Percentiles rank a stretch among this genome's conserved stretches.
Evolutionary conservation across 92 coral and sea anemone genomes (phyloP).

Genomic region (Phymanthus crucifer): DNA sequence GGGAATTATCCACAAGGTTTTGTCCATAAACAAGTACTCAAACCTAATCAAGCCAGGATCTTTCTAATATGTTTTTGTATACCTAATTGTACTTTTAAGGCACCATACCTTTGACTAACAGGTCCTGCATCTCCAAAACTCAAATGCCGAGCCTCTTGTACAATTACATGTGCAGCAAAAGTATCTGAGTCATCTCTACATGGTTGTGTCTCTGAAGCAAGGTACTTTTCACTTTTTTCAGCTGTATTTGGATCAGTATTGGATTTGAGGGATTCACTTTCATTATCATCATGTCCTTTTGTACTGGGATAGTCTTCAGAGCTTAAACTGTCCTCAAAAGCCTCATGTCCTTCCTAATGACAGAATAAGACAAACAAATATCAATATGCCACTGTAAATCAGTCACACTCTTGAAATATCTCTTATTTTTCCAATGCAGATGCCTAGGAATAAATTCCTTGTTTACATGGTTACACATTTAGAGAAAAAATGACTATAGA

Average conservation of each 20-base stretch:
- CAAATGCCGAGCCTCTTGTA: slow-evolving; percentile 90
- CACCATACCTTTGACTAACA: slow-evolving; percentile 72
- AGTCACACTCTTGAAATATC: too few species aligned
- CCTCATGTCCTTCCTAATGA: slow-evolving; percentile 13
- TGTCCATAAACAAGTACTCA: too few species aligned
- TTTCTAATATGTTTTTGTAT: too few species aligned
- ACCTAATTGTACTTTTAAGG: too few species aligned
- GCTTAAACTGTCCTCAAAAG: slow-evolving; percentile 19
- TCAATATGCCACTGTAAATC: background rate
- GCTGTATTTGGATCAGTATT: slow-evolving; percentile 16
- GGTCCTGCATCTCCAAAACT: slow-evolving; percentile 56
- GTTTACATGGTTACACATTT: too few species aligned
- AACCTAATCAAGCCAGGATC: too few species aligned
- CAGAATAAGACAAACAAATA: background rate
- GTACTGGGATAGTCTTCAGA: slow-evolving; percentile 45
- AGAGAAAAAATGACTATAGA: too few species aligned
- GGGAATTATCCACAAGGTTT: background rate
- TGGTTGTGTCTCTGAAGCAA: slow-evolving; percentile 16
- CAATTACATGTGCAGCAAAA: slow-evolving; percentile 84
- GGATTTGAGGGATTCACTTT: slow-evolving; percentile 15
- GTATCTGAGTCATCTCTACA: slow-evolving; percentile 51
- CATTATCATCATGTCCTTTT: slow-evolving; percentile 14
- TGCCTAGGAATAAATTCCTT: too few species aligned
- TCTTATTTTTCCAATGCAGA: too few species aligned
- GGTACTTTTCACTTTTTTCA: background rate